Conservation (phyloP, 2,888 invertebrate species). For the Dexiosoma caninum region DNA sequence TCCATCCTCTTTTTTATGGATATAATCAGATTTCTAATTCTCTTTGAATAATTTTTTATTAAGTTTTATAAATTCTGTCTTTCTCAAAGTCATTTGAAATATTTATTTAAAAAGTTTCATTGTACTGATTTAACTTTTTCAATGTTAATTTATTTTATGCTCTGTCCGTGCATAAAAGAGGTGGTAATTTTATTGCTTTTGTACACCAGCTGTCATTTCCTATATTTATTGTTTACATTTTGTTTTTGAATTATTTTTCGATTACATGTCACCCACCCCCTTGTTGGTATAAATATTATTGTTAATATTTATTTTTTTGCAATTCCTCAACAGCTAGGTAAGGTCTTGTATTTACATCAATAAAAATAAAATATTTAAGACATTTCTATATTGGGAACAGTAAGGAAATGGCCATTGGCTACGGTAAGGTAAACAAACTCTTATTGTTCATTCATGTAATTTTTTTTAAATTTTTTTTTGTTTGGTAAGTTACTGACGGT, state of each 20-base stretch:
- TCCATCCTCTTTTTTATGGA: no score
- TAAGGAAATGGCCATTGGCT: neutral
- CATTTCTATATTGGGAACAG: constrained; percentile 10
- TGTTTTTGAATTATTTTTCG: neutral
- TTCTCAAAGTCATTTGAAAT: neutral
- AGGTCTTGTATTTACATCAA: no score
- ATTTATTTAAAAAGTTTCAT: neutral
- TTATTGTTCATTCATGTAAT: constrained; percentile 17
- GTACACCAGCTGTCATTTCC: neutral
- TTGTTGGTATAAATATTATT: neutral
- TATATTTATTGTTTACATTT: neutral
- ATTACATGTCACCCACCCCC: neutral
- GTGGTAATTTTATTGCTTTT: neutral
- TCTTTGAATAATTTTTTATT: neutral
- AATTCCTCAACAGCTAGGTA: no score
- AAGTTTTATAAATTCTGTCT: neutral
- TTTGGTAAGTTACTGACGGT: no score
- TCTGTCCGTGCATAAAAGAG: neutral
- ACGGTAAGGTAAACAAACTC: constrained; percentile 18
- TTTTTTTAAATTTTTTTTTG: no score
- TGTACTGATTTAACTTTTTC: no score
- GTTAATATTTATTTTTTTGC: no score
- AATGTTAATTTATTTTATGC: neutral
- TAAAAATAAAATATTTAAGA: constrained; percentile 16
- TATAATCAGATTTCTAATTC: no score